phyloP scores from a whole-genome alignment of 1,140 invertebrate species.

The Cyclargus thomasi region DNA sequence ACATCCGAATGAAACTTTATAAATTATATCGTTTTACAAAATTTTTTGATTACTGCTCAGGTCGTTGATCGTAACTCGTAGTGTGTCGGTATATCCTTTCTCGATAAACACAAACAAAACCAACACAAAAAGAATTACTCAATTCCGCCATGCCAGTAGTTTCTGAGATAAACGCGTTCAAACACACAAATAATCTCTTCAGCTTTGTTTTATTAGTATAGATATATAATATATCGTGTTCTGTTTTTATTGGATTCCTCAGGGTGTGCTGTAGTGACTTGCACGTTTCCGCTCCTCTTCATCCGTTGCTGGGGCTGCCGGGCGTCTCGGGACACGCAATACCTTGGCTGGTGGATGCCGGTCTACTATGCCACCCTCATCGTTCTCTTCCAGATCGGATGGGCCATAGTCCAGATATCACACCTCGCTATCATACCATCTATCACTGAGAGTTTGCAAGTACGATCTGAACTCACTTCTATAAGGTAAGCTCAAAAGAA shows the following conservation, averaged over 20 bases:
- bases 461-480: slow-evolving; percentile 86
- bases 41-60: too few species aligned
- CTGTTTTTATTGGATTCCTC: slow-evolving; percentile 31
- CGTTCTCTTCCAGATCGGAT: slow-evolving; percentile 91
- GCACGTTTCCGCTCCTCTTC: slow-evolving; percentile 89
- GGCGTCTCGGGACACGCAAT: slow-evolving; percentile 40
- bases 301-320: slow-evolving; percentile 80
- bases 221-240: too few species aligned
- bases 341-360: slow-evolving; percentile 76
- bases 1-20: too few species aligned
- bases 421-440: slow-evolving; percentile 92
- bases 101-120: too few species aligned
- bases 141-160: too few species aligned
- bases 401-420: slow-evolving; percentile 93
- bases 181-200: too few species aligned
- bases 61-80: too few species aligned
- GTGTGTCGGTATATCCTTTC: too few species aligned
- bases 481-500: slow-evolving; percentile 66
- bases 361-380: slow-evolving; percentile 87
- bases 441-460: slow-evolving; percentile 79
- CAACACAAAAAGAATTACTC: too few species aligned
- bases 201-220: too few species aligned
- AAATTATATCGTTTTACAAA: too few species aligned
- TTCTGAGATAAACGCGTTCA: too few species aligned
- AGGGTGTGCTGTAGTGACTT: slow-evolving; percentile 52